Evolutionary conservation across 2,888 invertebrate species (phyloP).

Genomic region (Temnothorax rugatulus): DNA sequence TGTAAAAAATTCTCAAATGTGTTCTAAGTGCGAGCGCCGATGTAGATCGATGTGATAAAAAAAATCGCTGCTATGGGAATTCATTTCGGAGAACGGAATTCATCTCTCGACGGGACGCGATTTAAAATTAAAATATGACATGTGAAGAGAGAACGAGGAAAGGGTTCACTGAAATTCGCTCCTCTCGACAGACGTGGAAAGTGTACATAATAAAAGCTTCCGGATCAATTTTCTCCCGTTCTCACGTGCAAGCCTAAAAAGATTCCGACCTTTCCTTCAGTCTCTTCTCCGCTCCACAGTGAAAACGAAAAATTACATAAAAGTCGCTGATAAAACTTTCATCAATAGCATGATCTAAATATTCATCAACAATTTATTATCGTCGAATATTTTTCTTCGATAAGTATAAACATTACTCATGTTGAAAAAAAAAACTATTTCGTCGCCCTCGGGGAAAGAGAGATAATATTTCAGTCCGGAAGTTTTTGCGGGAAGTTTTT

Average conservation of each 20-base stretch:
- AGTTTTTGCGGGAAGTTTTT: neutral
- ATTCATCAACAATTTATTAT: neutral
- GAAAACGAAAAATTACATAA: neutral
- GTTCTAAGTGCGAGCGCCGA: neutral
- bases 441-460: neutral
- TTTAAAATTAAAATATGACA: constrained; percentile 51
- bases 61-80: neutral
- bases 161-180: constrained; percentile 18
- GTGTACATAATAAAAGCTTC: constrained; percentile 54
- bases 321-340: constrained; percentile 17
- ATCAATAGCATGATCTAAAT: neutral
- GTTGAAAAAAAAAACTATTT: neutral
- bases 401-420: neutral
- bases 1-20: neutral
- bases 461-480: neutral
- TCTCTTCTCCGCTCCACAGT: neutral
- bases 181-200: constrained; percentile 31
- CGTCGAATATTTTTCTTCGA: neutral
- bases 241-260: constrained; percentile 2
- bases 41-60: neutral
- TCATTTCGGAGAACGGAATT: constrained; percentile 1
- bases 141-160: neutral
- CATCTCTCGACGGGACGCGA: neutral
- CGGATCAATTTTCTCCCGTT: constrained; percentile 53
- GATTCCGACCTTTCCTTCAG: neutral